Evolutionary conservation across 1,140 invertebrate genomes (phyloP).

Genomic region (Oryctes rhinoceros): DNA sequence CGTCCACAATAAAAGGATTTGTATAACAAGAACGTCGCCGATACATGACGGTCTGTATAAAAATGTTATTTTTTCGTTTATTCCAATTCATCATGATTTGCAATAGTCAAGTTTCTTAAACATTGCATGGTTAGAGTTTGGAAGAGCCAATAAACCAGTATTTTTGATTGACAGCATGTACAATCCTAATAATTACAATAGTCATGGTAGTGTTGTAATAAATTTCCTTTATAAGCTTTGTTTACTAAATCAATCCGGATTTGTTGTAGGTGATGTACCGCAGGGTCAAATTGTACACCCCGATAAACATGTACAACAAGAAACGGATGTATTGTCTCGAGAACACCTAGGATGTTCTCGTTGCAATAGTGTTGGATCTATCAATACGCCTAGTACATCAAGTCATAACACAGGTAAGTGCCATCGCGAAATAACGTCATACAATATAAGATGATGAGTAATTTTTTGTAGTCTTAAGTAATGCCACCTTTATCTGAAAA

Average conservation of each 20-base stretch:
- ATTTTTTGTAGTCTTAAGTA: too few relatives aligned
- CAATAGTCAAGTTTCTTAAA: slow-evolving; percentile 16
- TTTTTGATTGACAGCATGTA: slow-evolving; percentile 28
- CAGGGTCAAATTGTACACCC: slow-evolving; percentile 24
- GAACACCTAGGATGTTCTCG: slow-evolving; percentile 27
- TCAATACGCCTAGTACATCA: slow-evolving; percentile 37
- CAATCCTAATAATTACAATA: slow-evolving; percentile 17
- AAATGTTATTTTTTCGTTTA: neutral
- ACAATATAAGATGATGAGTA: too few relatives aligned
- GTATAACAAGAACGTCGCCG: neutral
- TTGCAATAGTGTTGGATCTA: slow-evolving; percentile 38
- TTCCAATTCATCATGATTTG: neutral
- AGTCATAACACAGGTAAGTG: slow-evolving; percentile 33
- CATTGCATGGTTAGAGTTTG: slow-evolving; percentile 26
- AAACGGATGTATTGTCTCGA: slow-evolving; percentile 16
- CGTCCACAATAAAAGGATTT: neutral
- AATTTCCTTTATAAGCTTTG: neutral
- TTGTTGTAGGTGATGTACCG: slow-evolving; percentile 22
- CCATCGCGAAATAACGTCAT: neutral
- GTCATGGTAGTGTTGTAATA: slow-evolving; percentile 15
- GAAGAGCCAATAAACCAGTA: neutral
- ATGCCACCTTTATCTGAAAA: too few relatives aligned
- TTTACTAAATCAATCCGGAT: neutral
- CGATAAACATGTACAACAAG: neutral
- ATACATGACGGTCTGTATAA: slow-evolving; percentile 22